Base-by-base conservation (phyloP, 2,888 invertebrate genomes). In the Microchrysa polita region DNA sequence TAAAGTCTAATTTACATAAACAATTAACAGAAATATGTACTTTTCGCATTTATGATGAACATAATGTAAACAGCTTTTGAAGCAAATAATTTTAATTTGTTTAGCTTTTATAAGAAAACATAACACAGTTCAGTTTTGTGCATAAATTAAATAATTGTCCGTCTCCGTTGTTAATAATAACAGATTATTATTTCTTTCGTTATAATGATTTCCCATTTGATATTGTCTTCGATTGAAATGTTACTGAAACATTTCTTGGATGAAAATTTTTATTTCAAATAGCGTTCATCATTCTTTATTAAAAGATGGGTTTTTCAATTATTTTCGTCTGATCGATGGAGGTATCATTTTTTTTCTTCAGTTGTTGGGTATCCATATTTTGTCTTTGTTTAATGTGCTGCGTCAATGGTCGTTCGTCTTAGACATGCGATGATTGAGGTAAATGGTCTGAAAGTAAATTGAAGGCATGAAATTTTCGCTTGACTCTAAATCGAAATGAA, bases 361-460 rank as follows among this genome's bases (percentile, higher is more conserved):
- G 27, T 60, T n/a, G 10, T 27, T 60, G 4, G 12, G 9, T 27
- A 16, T 27, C 5, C 27, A n/a, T 42, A 42, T 65, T 55, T 55
- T 55, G 55, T 18, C 55, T 55, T n/a, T 16, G 16, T 52, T 5
- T 10, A 42, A 18, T 65, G n/a, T 65, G 42, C 44, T 12, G 12
- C 40, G 2, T 34, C 27, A 34, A 34, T 34, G 27, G 34, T 52
- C 20, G 12, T 27, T 59, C 55, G 23, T 59, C 20, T 18, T 42
- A 42, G 52, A 67, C 61, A 23, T 52, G 23, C 22, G 23, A 52
- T 67, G 20, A 18, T 67, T 52, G 67, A 52, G 48, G 67, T 52
- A 52, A 67, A 67, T 52, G 52, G 52, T 67, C 67, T 63, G 63
- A 42, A 63, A 63, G 23, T 5, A 55, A 10, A 20, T 34, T 34